These are phyloP conservation scores for Agonopterix alstromeriana DNA, from an alignment of 2,888 invertebrate species.

Conservation along the genomic window DNA sequence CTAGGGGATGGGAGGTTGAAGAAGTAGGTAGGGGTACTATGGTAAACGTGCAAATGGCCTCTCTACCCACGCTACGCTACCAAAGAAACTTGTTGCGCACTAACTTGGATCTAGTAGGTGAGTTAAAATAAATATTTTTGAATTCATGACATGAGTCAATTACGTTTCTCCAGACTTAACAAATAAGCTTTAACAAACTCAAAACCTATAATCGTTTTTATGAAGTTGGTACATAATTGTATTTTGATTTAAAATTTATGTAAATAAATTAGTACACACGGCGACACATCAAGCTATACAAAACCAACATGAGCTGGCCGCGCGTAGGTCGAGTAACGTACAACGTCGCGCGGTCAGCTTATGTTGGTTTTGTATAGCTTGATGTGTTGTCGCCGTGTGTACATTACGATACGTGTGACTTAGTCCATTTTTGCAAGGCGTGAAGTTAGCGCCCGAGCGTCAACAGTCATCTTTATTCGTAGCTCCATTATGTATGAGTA, in stretches of 20 bases:
- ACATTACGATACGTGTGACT: too few relatives aligned
- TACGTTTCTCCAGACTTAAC: neutral
- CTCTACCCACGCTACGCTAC: conserved; percentile 77
- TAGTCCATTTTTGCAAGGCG: too few relatives aligned
- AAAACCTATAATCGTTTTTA: neutral
- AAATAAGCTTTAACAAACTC: neutral
- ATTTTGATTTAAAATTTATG: neutral
- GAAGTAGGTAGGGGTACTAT: conserved; percentile 20
- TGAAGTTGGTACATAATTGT: neutral
- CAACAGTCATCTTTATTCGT: neutral
- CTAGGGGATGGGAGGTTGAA: conserved; percentile 19
- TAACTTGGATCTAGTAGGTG: conserved; percentile 81
- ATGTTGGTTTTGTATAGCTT: too few relatives aligned
- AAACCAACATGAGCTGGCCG: too few relatives aligned
- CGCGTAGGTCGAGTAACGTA: too few relatives aligned
- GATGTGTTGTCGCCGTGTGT: too few relatives aligned
- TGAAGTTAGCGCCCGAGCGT: too few relatives aligned
- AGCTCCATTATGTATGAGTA: neutral
- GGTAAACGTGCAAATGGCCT: conserved; percentile 48
- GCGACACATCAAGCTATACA: too few relatives aligned
- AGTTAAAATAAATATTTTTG: conserved; percentile 1
- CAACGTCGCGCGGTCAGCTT: too few relatives aligned
- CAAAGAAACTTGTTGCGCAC: conserved; percentile 80
- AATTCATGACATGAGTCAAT: neutral
- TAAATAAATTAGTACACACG: too few relatives aligned